phyloP scores from a whole-genome alignment of 30 jellyfish, hydroid and myxozoan genomes.

The Turritopsis rubra region DNA sequence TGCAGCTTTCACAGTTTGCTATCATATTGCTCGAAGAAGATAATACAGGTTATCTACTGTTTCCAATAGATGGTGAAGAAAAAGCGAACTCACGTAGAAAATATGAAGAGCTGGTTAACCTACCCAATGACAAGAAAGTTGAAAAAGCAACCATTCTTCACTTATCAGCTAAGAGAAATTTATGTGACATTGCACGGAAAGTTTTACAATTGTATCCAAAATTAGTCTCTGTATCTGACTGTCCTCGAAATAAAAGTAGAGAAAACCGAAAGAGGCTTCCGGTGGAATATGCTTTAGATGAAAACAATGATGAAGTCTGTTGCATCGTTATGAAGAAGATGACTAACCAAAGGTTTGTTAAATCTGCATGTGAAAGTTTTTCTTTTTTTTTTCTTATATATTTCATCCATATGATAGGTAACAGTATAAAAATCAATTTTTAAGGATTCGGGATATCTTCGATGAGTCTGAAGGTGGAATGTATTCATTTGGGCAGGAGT shows the following conservation, averaged over 20 bases:
- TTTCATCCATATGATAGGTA: neutral
- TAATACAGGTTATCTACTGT: slow-evolving; percentile 10
- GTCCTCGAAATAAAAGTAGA: slow-evolving; percentile 21
- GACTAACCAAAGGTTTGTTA: slow-evolving; percentile 60
- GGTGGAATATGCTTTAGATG: slow-evolving; percentile 53
- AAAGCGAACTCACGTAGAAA: neutral
- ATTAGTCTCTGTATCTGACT: slow-evolving; percentile 29
- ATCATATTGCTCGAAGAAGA: slow-evolving; percentile 25
- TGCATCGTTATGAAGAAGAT: slow-evolving; percentile 42
- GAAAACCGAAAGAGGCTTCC: slow-evolving; percentile 37
- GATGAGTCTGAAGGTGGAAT: neutral
- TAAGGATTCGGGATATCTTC: slow-evolving; percentile 20
- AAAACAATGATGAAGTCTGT: slow-evolving; percentile 59
- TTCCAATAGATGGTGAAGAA: slow-evolving; percentile 14
- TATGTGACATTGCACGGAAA: slow-evolving; percentile 37
- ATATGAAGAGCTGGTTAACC: neutral
- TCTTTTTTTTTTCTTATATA: neutral
- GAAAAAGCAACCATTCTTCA: slow-evolving; percentile 55
- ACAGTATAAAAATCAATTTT: neutral
- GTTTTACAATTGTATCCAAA: slow-evolving; percentile 45
- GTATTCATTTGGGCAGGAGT: slow-evolving; percentile 32
- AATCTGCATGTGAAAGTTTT: neutral
- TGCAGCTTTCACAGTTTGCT: slow-evolving; percentile 27
- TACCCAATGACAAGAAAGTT: neutral
- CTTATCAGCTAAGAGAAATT: slow-evolving; percentile 60